Evolutionary conservation across 2,113 vertebrate species (phyloP), one percentile per base, ranked within the genome.

Genomic region (Tetrax tetrax): DNA sequence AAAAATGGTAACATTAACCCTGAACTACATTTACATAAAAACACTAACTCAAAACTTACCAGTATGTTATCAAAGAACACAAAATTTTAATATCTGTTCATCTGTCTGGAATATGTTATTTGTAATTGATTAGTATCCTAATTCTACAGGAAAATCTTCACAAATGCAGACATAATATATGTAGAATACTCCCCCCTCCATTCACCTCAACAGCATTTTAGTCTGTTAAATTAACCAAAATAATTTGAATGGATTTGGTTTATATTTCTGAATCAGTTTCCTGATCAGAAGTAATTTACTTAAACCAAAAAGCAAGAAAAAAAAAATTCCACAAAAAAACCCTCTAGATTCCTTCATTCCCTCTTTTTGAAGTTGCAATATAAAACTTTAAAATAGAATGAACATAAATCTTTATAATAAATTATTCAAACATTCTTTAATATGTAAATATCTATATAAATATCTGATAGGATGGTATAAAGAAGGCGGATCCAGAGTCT

Each of bases 271-370:
- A 37, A 41, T 19, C 29, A 9, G 2, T 84, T 92, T 92, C 33
- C 33, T 51, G 4, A 43, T 78, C 10, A 53, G 18, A 6, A 60
- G 41, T 70, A 5, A n/a, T 56, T 92, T 61, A 29, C 48, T 61
- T 74, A 74, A 90, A 69, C 3, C 0, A 65, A 72, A 76, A 59
- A 59, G 4, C 12, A 63, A 53, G 6, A 56, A 19, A 54, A n/a
- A n/a, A 54, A 14, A 51, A 31, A 24, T 8, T 12, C 33, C 28
- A 38, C 3, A 35, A 45, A 35, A 45, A 41, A 8, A 4, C 1
- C 0, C 7, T 10, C 8, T 14, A 1, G 5, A 69, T 75, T 76
- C 28, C 12, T 31, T 57, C 6, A 28, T 47, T 48, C 2, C 1
- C 4, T 57, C 6, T 50, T 87, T 59, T 21, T 14, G 66, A 87